Evolutionary conservation across 2,888 invertebrate species (phyloP).

Genomic region (Temnothorax unifasciatus): DNA sequence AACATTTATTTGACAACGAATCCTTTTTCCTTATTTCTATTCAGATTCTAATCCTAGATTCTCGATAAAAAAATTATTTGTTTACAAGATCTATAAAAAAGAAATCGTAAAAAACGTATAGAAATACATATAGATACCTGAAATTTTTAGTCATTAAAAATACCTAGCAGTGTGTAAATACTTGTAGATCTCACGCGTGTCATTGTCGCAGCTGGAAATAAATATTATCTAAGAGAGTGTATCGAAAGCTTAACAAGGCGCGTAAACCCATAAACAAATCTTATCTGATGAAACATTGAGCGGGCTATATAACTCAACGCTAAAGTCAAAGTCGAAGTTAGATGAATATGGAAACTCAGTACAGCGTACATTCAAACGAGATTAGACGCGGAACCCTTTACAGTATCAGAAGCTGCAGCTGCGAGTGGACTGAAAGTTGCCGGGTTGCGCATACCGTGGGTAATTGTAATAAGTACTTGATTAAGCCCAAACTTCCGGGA

Average conservation of each 20-base stretch:
- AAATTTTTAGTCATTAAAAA: background rate
- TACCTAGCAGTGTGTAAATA: background rate
- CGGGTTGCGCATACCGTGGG: slow-evolving; percentile 36
- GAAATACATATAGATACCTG: background rate
- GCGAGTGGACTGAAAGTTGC: slow-evolving; percentile 64
- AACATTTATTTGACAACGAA: background rate
- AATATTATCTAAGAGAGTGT: background rate
- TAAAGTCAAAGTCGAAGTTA: slow-evolving; percentile 68
- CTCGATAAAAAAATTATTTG: too few species aligned
- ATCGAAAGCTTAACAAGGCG: slow-evolving; percentile 2
- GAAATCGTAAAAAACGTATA: background rate
- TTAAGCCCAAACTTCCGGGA: slow-evolving; percentile 69
- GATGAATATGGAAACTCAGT: slow-evolving; percentile 72
- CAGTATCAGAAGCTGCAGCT: slow-evolving; percentile 63
- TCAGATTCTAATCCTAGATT: background rate
- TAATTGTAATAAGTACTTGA: slow-evolving; percentile 72
- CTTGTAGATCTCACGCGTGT: background rate
- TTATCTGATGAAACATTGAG: slow-evolving; percentile 60
- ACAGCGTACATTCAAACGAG: slow-evolving; percentile 55
- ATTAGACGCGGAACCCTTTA: slow-evolving; percentile 61
- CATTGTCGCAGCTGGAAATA: background rate
- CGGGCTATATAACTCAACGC: slow-evolving; percentile 14
- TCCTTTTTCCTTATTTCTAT: background rate
- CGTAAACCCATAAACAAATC: slow-evolving; percentile 43
- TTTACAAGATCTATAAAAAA: too few species aligned